These are phyloP conservation scores for Apis dorsata DNA, from an alignment of 1,140 invertebrate species.

Conservation along the genomic window DNA sequence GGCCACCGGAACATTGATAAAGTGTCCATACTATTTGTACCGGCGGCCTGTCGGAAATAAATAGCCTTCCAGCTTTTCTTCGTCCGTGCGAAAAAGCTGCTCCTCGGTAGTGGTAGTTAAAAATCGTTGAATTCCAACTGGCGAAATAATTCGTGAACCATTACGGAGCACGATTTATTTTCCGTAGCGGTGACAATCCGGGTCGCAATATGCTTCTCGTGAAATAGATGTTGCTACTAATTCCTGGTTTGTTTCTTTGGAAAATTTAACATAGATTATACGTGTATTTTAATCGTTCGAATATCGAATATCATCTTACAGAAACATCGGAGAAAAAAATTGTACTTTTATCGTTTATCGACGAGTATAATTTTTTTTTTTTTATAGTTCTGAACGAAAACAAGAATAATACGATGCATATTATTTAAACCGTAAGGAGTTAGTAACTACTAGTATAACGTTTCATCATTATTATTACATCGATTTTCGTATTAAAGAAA, in stretches of 20 bases:
- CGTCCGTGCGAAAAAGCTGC: conserved; percentile 11
- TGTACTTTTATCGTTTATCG: too few species aligned
- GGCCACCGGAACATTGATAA: conserved; percentile 47
- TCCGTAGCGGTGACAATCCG: not conserved
- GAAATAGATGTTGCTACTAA: not conserved
- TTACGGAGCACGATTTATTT: conserved; percentile 4
- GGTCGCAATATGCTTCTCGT: not conserved
- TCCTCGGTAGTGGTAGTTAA: conserved; percentile 40
- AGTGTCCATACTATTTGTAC: conserved; percentile 40
- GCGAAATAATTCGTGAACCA: conserved; percentile 17
- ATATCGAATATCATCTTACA: too few species aligned
- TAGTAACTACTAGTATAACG: not conserved
- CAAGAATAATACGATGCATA: too few species aligned
- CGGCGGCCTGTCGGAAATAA: conserved; percentile 41
- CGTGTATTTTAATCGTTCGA: too few species aligned
- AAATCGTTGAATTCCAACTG: conserved; percentile 51
- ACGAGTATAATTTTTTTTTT: too few species aligned
- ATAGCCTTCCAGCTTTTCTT: conserved; percentile 50
- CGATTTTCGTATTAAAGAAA: not conserved
- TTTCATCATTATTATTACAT: not conserved
- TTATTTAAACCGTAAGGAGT: too few species aligned
- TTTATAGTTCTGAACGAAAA: too few species aligned
- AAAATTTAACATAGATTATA: not conserved
- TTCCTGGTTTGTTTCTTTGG: not conserved
- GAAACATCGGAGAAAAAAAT: too few species aligned